These are phyloP conservation scores for Pangasius larnaudii DNA, from an alignment of 2,797 vertebrate genomes.

Conservation along the genomic window DNA sequence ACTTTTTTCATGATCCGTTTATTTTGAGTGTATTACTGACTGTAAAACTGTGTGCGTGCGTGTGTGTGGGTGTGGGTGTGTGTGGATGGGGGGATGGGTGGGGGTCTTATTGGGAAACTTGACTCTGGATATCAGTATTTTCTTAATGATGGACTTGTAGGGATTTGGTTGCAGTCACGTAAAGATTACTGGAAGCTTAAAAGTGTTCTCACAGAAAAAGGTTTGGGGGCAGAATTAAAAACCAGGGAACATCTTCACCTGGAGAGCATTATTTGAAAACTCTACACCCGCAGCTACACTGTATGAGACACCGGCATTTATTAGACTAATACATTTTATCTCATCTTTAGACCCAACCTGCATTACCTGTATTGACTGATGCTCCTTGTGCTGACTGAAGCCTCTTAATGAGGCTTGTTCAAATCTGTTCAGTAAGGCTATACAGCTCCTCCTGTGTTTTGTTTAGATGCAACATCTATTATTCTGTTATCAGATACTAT, in stretches of 20 bases:
- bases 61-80: background rate
- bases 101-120: background rate
- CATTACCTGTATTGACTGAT: background rate
- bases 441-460: background rate
- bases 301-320: conserved; percentile 18
- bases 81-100: background rate
- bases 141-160: background rate
- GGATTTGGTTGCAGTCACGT: conserved; percentile 9
- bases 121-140: background rate
- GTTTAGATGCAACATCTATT: background rate
- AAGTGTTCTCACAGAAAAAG: conserved; percentile 4
- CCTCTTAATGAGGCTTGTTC: background rate
- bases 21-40: background rate
- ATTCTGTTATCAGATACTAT: background rate
- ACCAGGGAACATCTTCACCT: conserved; percentile 1
- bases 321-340: conserved; percentile 26
- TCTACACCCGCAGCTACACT: conserved; percentile 3
- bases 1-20: background rate
- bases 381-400: background rate
- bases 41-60: background rate
- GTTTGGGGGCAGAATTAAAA: conserved; percentile 11
- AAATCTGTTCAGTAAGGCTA: background rate
- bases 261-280: background rate
- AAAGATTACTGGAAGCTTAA: background rate
- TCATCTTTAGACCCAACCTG: conserved; percentile 25